Base-by-base conservation (phyloP, 2,888 invertebrate genomes). In the Patella caerulea region DNA sequence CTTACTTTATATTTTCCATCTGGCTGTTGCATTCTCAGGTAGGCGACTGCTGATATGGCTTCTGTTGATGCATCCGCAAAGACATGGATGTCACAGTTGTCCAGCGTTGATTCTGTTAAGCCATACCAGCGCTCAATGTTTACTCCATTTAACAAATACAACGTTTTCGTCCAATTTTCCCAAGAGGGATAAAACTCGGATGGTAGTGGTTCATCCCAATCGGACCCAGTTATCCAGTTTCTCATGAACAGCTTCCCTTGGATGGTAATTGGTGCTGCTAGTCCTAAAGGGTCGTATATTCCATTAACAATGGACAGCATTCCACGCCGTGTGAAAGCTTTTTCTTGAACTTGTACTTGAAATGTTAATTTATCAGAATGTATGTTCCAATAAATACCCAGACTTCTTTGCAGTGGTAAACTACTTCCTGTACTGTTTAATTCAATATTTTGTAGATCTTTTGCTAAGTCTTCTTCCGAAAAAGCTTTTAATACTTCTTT, bases 361-460 rank as follows among this genome's bases (percentile, higher is more conserved):
- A 79, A 77, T 45, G 45, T 54, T 56, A 79, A 71, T 7, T 11
- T 52, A 59, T 80, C 80, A 9, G 4, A 17, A 9, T 75, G 17
- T 17, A 78, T 5, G 29, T 72, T 45, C 80, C 80, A 78, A 5
- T 11, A 69, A 14, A 80, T 15, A 14, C 80, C 78, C 7, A 80
- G 56, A 78, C 59, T 73, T 53, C 75, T 71, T 55, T 80, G 79
- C 9, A 72, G 3, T 0, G 77, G 81, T 45, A 74, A 73, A 29
- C 59, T 45, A n/a, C 76, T 76, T 1, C 14, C 56, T 9, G 14
- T 29, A 17, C 34, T 52, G 34, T n/a, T 11, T 24, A 81, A n/a
- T 59, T 82, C 55, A 24, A 81, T n/a, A 14, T 73, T 53, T 54
- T 76, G 72, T 3, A 80, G 55, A 14, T 77, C 78, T 72, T 73